Conservation (phyloP, 2,113 vertebrate species). For the Burhinus oedicnemus region DNA sequence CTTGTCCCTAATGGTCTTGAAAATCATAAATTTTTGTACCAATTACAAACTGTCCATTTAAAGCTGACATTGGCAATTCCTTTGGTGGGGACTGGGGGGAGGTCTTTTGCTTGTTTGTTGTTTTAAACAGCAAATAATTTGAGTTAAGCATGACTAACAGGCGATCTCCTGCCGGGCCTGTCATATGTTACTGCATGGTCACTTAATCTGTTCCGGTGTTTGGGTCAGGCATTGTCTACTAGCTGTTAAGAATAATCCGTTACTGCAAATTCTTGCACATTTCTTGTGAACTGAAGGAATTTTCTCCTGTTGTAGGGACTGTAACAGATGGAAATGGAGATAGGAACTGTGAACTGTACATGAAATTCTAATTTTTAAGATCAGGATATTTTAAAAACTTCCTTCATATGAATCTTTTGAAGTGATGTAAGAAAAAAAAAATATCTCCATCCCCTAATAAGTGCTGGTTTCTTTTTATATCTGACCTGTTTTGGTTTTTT, state of each 20-base stretch:
- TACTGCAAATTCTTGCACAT: not conserved
- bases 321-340: slow-evolving; percentile 32
- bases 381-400: not conserved
- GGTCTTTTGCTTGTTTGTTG: not conserved
- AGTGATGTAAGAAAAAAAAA: not conserved
- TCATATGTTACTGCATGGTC: not conserved
- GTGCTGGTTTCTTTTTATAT: slow-evolving; percentile 42
- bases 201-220: not conserved
- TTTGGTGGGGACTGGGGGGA: not conserved
- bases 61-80: too few relatives aligned
- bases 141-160: not conserved
- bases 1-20: not conserved
- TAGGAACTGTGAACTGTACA: slow-evolving; percentile 12
- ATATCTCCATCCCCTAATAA: not conserved
- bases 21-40: not conserved
- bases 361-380: slow-evolving; percentile 31
- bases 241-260: not conserved
- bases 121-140: not conserved
- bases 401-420: not conserved
- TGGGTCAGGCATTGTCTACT: not conserved
- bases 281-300: not conserved
- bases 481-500: slow-evolving; percentile 26
- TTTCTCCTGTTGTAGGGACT: not conserved
- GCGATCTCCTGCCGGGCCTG: not conserved
- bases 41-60: not conserved